These are phyloP conservation scores for Tor tambroides DNA, from an alignment of 2,113 vertebrate species.

Conservation along the genomic window DNA sequence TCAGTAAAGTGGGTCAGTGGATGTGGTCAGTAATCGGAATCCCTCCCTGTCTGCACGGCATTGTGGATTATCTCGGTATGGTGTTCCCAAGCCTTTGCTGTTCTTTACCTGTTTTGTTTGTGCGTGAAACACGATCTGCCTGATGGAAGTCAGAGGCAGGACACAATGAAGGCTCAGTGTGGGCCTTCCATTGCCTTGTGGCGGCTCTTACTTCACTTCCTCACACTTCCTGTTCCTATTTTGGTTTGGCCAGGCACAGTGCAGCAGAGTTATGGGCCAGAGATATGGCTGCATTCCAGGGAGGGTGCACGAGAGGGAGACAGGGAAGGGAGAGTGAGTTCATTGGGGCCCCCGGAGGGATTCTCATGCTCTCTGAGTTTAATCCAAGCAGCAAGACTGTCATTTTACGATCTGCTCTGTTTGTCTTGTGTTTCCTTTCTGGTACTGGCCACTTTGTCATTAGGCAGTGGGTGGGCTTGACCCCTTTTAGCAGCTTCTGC, in stretches of 20 bases:
- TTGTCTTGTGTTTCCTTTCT: conserved; percentile 38
- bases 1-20: conserved; percentile 29
- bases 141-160: conserved; percentile 53
- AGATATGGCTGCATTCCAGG: conserved; percentile 61
- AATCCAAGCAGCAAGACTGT: conserved; percentile 43
- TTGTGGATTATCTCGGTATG: conserved; percentile 39
- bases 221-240: conserved; percentile 64
- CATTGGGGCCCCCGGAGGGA: conserved; percentile 53
- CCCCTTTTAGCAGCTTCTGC: neutral
- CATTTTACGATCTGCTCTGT: conserved; percentile 31
- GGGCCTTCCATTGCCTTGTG: conserved; percentile 29
- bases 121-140: conserved; percentile 54
- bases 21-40: conserved; percentile 16
- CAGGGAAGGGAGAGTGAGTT: conserved; percentile 45
- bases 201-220: conserved; percentile 53
- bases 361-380: conserved; percentile 50
- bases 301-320: conserved; percentile 47
- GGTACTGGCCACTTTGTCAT: neutral
- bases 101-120: conserved; percentile 51
- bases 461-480: neutral
- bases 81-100: conserved; percentile 35
- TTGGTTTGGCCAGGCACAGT: conserved; percentile 52
- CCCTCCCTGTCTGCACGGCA: conserved; percentile 6
- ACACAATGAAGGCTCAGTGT: conserved; percentile 7
- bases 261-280: conserved; percentile 61